These are phyloP conservation scores for Eupithecia dodoneata DNA, from an alignment of 2,888 invertebrate species.

Conservation along the genomic window DNA sequence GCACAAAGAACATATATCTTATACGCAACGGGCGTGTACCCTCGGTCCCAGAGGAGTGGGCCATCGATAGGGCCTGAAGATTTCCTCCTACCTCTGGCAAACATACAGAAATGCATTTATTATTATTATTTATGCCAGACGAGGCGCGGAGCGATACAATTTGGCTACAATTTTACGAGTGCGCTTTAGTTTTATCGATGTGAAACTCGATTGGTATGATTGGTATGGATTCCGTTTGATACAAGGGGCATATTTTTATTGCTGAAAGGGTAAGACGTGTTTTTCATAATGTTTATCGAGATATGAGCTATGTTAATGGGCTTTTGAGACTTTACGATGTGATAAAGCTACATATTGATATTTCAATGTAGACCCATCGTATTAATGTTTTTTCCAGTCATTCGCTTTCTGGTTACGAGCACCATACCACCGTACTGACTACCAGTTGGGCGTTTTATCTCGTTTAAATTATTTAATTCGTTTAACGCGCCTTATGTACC, in stretches of 20 bases:
- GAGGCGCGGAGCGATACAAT: slow-evolving; percentile 70
- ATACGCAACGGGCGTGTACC: slow-evolving; percentile 54
- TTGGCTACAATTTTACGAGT: slow-evolving; percentile 71
- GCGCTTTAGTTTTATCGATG: slow-evolving; percentile 73
- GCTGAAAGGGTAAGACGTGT: slow-evolving; percentile 39
- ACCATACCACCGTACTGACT: slow-evolving; percentile 7
- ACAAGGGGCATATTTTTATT: slow-evolving; percentile 47
- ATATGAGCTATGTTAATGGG: slow-evolving; percentile 34
- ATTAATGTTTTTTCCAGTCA: slow-evolving; percentile 29
- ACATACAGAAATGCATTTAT: slow-evolving; percentile 72
- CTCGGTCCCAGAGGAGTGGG: slow-evolving; percentile 61
- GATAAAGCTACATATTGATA: slow-evolving; percentile 37
- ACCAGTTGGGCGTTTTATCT: slow-evolving; percentile 16
- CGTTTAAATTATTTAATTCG: slow-evolving; percentile 18
- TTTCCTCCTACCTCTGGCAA: slow-evolving; percentile 57
- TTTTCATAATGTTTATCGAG: slow-evolving; percentile 37
- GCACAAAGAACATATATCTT: slow-evolving; percentile 66
- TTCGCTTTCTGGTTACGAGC: slow-evolving; percentile 28
- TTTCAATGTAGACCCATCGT: slow-evolving; percentile 30
- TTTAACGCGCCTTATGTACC: neutral
- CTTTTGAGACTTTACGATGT: slow-evolving; percentile 36
- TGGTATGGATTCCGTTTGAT: slow-evolving; percentile 62
- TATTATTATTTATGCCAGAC: slow-evolving; percentile 73
- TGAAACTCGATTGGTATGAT: slow-evolving; percentile 76
- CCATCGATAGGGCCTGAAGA: slow-evolving; percentile 60